phyloP scores from a whole-genome alignment of 2,797 vertebrate species.

The Heteromormyrus szaboi region DNA sequence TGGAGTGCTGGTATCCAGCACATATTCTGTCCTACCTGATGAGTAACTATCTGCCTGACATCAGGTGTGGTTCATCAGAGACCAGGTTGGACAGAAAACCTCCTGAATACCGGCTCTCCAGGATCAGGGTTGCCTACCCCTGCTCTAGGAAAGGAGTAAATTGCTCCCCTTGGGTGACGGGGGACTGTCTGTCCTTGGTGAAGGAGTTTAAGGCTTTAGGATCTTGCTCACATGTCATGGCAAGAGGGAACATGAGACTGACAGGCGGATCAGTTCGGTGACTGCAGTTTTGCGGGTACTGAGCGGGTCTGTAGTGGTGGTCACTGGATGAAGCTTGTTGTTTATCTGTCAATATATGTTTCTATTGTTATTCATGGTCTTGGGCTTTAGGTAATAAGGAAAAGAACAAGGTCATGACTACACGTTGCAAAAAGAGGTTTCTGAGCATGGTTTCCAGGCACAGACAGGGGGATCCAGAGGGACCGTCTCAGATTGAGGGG shows the following conservation, averaged over 20 bases:
- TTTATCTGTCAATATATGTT: background rate
- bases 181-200: background rate
- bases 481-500: background rate
- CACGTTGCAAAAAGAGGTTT: background rate
- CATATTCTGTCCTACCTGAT: background rate
- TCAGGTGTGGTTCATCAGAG: background rate
- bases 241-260: background rate
- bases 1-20: background rate
- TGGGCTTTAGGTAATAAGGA: background rate
- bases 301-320: background rate
- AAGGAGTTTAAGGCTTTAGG: background rate
- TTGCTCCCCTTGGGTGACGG: background rate
- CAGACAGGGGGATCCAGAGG: background rate
- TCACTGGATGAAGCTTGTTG: background rate
- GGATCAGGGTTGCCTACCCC: background rate
- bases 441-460: background rate
- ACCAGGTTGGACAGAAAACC: background rate
- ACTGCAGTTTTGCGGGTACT: background rate
- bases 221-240: background rate
- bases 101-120: background rate
- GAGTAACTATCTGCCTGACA: background rate
- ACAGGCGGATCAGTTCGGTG: background rate
- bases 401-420: background rate
- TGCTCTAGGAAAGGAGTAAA: background rate
- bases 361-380: background rate